phyloP scores from a whole-genome alignment of 2,888 invertebrate species.

The Parapristionchus giblindavisi region DNA sequence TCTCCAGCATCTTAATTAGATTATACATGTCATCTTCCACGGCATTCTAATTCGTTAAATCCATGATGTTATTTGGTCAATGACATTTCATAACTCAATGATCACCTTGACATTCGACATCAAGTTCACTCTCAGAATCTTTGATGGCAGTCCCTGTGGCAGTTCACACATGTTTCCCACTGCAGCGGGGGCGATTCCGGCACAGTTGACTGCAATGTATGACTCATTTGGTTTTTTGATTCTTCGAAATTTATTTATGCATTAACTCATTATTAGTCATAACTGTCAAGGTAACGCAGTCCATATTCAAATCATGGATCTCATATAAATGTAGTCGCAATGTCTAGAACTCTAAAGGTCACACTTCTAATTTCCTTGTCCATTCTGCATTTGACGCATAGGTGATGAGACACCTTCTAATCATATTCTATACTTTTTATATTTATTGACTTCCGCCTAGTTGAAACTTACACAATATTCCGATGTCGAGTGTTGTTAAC shows the following conservation, averaged over 20 bases:
- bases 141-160: conserved; percentile 59
- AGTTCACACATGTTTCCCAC: conserved; percentile 64
- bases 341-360: no score
- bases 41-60: not conserved
- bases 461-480: conserved; percentile 60
- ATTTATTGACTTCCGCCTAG: not conserved
- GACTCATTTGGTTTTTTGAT: no score
- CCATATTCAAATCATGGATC: no score
- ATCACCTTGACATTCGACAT: conserved; percentile 61
- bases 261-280: no score
- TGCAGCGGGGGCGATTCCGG: conserved; percentile 64
- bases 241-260: not conserved
- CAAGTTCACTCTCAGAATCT: conserved; percentile 65
- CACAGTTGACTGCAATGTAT: conserved; percentile 63
- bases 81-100: no score
- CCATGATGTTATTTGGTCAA: not conserved
- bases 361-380: no score
- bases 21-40: not conserved
- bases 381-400: no score
- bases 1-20: conserved; percentile 61
- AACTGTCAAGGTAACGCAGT: no score
- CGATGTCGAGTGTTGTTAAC: conserved; percentile 56
- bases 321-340: no score
- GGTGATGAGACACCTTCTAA: no score
- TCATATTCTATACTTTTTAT: not conserved